phyloP scores from a whole-genome alignment of 2,888 invertebrate genomes.

The Drosophila tripunctata region DNA sequence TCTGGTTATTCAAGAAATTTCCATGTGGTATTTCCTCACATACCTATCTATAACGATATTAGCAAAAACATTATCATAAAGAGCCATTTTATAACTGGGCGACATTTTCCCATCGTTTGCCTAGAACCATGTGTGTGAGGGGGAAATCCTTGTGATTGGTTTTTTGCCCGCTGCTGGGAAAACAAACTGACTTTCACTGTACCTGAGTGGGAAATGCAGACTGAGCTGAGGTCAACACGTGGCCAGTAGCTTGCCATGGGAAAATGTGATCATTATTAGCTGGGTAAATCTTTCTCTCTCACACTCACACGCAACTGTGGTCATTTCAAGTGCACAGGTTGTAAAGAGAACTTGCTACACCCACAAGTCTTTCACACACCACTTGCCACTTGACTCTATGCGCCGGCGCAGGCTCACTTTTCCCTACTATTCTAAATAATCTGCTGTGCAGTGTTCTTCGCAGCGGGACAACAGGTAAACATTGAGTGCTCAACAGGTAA shows the following conservation, averaged over 20 bases:
- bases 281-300: not conserved
- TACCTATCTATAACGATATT: slow-evolving; percentile 26
- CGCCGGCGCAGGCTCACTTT: slow-evolving; percentile 65
- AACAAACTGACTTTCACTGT: slow-evolving; percentile 37
- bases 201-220: slow-evolving; percentile 16
- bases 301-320: slow-evolving; percentile 56
- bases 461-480: slow-evolving; percentile 66
- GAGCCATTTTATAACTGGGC: slow-evolving; percentile 72
- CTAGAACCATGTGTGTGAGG: slow-evolving; percentile 63
- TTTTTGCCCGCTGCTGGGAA: slow-evolving; percentile 60
- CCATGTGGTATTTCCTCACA: slow-evolving; percentile 45
- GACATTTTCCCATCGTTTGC: slow-evolving; percentile 48
- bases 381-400: slow-evolving; percentile 78
- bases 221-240: slow-evolving; percentile 47
- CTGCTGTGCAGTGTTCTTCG: slow-evolving; percentile 7
- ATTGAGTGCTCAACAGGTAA: slow-evolving; percentile 65
- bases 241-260: slow-evolving; percentile 46
- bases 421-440: not conserved
- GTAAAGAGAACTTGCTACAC: slow-evolving; percentile 44
- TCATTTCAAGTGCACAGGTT: slow-evolving; percentile 74
- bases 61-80: slow-evolving; percentile 44
- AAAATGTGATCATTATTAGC: slow-evolving; percentile 33
- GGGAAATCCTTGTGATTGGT: slow-evolving; percentile 63
- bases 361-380: slow-evolving; percentile 12
- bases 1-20: slow-evolving; percentile 57